These are phyloP conservation scores for Drosophila niveifrons DNA, from an alignment of 2,888 invertebrate genomes.

Conservation along the genomic window DNA sequence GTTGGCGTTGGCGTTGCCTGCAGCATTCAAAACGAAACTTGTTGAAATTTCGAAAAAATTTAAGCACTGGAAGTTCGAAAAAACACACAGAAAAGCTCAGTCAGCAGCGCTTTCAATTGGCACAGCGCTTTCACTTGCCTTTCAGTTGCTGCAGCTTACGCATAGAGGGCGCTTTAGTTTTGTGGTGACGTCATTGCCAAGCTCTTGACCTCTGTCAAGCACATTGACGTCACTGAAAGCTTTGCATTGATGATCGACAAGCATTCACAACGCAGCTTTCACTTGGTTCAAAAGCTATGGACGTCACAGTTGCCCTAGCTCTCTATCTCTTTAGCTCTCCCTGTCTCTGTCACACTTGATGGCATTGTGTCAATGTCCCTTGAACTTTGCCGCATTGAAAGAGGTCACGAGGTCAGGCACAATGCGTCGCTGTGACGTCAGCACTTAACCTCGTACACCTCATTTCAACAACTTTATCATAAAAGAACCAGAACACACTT, in stretches of 20 bases:
- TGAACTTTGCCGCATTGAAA: conserved; percentile 47
- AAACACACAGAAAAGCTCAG: conserved; percentile 5
- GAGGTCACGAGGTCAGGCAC: conserved; percentile 44
- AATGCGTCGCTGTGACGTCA: conserved; percentile 46
- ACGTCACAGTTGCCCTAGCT: conserved; percentile 34
- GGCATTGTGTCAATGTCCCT: conserved; percentile 52
- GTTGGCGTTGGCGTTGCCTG: conserved; percentile 22
- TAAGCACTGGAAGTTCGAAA: conserved; percentile 73
- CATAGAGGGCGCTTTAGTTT: conserved; percentile 47
- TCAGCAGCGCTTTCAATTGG: background rate
- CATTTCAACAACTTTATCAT: background rate
- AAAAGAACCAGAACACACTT: conserved; percentile 8
- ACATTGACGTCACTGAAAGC: conserved; percentile 39
- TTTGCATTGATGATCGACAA: conserved; percentile 25
- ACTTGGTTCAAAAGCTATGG: conserved; percentile 1
- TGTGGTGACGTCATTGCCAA: conserved; percentile 36
- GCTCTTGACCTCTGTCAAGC: conserved; percentile 33
- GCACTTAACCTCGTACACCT: conserved; percentile 14
- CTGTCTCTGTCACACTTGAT: background rate
- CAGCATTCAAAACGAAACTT: conserved; percentile 55
- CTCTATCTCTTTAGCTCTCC: background rate
- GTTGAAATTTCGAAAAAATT: conserved; percentile 73
- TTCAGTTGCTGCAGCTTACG: conserved; percentile 13
- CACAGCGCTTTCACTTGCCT: conserved; percentile 25
- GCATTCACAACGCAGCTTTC: conserved; percentile 32